phyloP scores from a whole-genome alignment of 2,888 invertebrate species.

The Hirtodrosophila confusa region DNA sequence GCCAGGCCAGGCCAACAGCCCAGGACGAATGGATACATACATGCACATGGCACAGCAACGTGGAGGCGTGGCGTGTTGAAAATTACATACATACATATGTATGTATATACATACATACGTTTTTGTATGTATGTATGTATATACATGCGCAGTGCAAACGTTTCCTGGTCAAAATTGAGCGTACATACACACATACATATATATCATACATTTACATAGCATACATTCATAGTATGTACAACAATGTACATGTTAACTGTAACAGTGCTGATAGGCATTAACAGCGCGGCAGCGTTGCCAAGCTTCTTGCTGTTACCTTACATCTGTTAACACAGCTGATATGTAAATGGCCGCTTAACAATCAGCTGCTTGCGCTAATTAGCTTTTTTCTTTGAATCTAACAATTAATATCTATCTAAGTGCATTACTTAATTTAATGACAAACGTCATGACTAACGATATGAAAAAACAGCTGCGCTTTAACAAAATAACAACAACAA shows the following conservation, averaged over 20 bases:
- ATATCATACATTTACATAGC: constrained; percentile 5
- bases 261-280: neutral
- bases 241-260: constrained; percentile 19
- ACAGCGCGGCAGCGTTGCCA: constrained; percentile 39
- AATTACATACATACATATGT: neutral
- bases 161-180: constrained; percentile 47
- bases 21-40: constrained; percentile 59
- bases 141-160: constrained; percentile 53
- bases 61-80: constrained; percentile 38
- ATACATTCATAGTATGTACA: neutral
- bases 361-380: constrained; percentile 46
- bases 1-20: constrained; percentile 60
- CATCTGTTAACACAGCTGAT: constrained; percentile 66
- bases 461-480: constrained; percentile 16
- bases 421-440: constrained; percentile 4
- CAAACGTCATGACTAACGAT: constrained; percentile 20
- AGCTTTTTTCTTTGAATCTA: neutral
- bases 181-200: constrained; percentile 6
- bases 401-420: constrained; percentile 13
- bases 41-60: constrained; percentile 21
- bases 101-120: constrained; percentile 4
- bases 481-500: neutral
- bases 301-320: constrained; percentile 35
- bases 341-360: constrained; percentile 4
- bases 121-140: neutral